Base-by-base conservation (phyloP, 2,888 invertebrate genomes). In the Caenorhabditis japonica region DNA sequence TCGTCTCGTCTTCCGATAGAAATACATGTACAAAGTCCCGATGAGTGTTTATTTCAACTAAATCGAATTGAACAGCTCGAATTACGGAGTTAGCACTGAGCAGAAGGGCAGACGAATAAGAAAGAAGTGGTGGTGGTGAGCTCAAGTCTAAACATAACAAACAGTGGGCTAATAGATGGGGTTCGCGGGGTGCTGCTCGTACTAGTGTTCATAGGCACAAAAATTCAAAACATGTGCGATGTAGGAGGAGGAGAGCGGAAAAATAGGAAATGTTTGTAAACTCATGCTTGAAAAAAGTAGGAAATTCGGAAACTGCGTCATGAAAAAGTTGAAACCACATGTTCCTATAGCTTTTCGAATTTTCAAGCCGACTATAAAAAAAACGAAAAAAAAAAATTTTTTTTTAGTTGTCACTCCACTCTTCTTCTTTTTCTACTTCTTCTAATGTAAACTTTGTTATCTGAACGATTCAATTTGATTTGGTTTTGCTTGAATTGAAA, bases 301-400 rank as follows among this genome's bases (percentile, higher is more conserved):
- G 38, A 39, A 38, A 52, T 25, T 27, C n/a, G 19, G 38, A 39
- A 38, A 52, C 17, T 27, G 13, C 55, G 21, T 47, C 55, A 64
- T 64, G 56, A 64, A 66, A 66, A 66, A 66, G 36, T 44, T 33
- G 36, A 43, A 58, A 58, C 34, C 66, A 64, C 41, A 56, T 64
- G 64, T 55, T 56, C 47, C 53, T 30, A 30, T 17, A 53, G 44
- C 49, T 41, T 61, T 39, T 34, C 25, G 33, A 43, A 33, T 52
- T 49, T 43, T 8, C 3, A 23, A 13, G 27, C 43, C 13, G 33
- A 46, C 15, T 36, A 38, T 55, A 60, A 47, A 51, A 60, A 43
- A 34, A 43, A 56, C 46, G 46, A 56, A 56, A 56, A 30, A 41
- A n/a, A n/a, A n/a, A n/a, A n/a, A n/a, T n/a, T n/a, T n/a, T n/a